Evolutionary conservation across 2,888 invertebrate genomes (phyloP), one percentile per base, ranked within the genome.

Genomic region (Ecliptopera silaceata): DNA sequence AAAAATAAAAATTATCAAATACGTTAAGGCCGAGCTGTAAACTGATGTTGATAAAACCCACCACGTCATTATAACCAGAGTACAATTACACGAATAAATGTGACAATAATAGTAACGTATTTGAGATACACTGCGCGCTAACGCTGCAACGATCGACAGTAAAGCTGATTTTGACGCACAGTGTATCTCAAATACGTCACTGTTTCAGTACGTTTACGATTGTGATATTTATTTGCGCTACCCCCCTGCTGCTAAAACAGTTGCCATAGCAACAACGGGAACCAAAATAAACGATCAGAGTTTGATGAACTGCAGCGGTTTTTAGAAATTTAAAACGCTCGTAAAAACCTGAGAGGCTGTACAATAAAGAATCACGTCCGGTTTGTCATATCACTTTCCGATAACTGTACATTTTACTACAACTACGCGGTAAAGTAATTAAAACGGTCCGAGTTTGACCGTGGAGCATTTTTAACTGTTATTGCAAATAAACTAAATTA

Each of bases 351-450:
- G 56, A 56, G 60, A 66, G 50, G 38, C 63, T 36, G 36, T 36
- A 61, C 67, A 72, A 72, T 71, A 72, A 70, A 69, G 65, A 71
- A 61, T 68, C 54, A 56, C 67, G 68, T 75, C 77, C 75, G 74
- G 77, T 75, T 74, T 76, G 73, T 78, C 78, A 82, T 80, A 84
- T 88, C 85, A 86, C 87, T 88, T 87, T 88, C 85, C 75, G 73
- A 77, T 80, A 90, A 85, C 90, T 84, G 89, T 87, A 82, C 68
- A 79, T 78, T 73, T 83, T 82, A 84, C 84, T 83, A 82, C 81
- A 76, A 75, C 76, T 76, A 79, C 82, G 80, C 80, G 82, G 81
- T 83, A 80, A 84, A 84, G 86, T 85, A 87, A 90, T 90, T 89
- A 89, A 89, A 90, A 89, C 89, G 89, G 88, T 84, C 41, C 77